Base-by-base conservation (phyloP, 2,113 vertebrate species). In the Isurus oxyrinchus region DNA sequence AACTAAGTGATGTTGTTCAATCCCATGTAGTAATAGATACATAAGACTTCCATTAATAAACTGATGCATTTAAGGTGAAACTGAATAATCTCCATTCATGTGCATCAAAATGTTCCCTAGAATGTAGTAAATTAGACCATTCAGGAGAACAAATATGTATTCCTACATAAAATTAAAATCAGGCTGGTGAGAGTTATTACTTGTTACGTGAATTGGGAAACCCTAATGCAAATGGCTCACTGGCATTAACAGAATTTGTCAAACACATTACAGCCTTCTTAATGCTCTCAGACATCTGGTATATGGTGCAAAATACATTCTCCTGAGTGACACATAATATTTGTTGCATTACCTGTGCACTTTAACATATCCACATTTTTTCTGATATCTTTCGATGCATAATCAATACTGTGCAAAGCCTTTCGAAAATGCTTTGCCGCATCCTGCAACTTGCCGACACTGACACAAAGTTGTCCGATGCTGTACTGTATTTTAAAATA, bases 371-470 rank as follows among this genome's bases (percentile, higher is more conserved):
- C 76, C 14, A 87, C 21, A n/a, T 10, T 35, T 86, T 84, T 96
- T 69, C 96, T 91, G 88, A 69, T 79, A 14, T 40, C 7, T 96
- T 59, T 96, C 44, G 88, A 6, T 76, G 69, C 91, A 72, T 55
- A 49, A 93, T 94, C 88, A 40, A 66, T 96, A 35, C 40, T 94
- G 94, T 84, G 35, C 95, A 96, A 67, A 27, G 96, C 96, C 31
- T 96, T 97, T 67, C 96, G 59, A 96, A 88, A 96, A 91, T 96
- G 96, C 61, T 14, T 96, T 94, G 96, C 59, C 61, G 96, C 96
- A 69, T 96, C 53, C 88, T 94, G 69, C 61, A 96, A 81, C 11
- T 86, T 96, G 63, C 96, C 96, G 31, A 31, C 87, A 66, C 95
- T 96, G 59, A 27, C 35, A 95, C 66, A 94, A 3, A 96, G 55